A percentile compares a stretch with the other conserved stretches of the same genome.
These are phyloP conservation scores for Camponotus vicinus DNA, from an alignment of 1,140 invertebrate species.

Conservation along the genomic window DNA sequence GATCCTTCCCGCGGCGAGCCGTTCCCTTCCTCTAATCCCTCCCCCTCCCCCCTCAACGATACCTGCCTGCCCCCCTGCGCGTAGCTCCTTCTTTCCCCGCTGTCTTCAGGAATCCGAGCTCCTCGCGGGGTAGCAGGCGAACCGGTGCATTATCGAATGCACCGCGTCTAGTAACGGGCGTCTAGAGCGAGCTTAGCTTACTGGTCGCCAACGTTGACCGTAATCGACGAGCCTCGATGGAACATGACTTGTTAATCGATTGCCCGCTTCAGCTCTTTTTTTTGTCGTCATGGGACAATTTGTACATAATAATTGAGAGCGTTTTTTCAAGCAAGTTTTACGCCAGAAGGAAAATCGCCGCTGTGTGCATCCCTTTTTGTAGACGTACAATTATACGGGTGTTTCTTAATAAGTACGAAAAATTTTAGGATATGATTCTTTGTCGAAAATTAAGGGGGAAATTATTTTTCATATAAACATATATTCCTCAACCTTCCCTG, in stretches of 20 bases:
- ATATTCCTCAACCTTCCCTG: no score
- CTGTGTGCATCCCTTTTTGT: no score
- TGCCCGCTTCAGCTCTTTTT: not conserved
- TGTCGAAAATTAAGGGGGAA: no score
- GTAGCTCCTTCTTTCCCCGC: conserved; percentile 12
- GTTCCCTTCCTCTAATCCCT: not conserved
- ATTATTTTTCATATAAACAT: no score
- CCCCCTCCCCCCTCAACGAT: not conserved
- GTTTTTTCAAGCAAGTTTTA: no score
- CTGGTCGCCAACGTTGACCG: not conserved
- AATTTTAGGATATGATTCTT: no score
- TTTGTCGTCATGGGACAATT: not conserved
- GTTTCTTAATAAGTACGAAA: no score
- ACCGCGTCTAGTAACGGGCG: conserved; percentile 33
- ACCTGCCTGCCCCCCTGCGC: not conserved
- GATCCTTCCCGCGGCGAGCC: not conserved
- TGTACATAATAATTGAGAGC: not conserved
- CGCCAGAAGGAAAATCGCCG: no score
- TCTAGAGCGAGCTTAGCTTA: not conserved
- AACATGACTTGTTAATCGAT: not conserved
- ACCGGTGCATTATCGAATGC: conserved; percentile 61
- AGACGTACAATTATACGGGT: no score
- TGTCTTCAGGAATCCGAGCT: conserved; percentile 40
- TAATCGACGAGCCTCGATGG: not conserved
- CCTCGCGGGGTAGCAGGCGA: conserved; percentile 16